Evolutionary conservation across 1,140 invertebrate species (phyloP), one percentile per base, ranked within the genome.

Genomic region (Brachionus calyciflorus): DNA sequence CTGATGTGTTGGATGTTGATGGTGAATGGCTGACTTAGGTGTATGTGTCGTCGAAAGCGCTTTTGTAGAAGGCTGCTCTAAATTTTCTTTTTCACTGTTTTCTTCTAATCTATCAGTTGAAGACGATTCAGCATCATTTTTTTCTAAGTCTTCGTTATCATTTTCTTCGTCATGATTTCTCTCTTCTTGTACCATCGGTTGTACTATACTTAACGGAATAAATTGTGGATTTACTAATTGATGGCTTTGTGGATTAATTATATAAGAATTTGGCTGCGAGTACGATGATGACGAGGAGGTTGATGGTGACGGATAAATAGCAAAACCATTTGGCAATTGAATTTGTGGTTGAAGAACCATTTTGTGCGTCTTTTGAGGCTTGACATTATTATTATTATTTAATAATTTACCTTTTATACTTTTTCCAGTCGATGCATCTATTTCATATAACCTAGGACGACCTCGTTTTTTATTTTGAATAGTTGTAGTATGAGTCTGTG

Each of bases 401-500:
- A 70, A 33, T n/a, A 51, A 21, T 40, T 55, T 73, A 2, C 51
- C 51, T 24, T 73, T 73, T 10, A 51, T 73, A 14, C 46, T 49
- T 10, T 73, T 73, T 21, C 51, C 69, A 33, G 69, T 51, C n/a
- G 30, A 9, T 3, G 69, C 28, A 30, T 73, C 37, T 9, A 51
- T 17, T 6, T 19, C 69, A 17, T 73, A 73, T 21, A 73, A 21
- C 3, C 69, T 17, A 4, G 69, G 69, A 14, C 69, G 19, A 37
- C 69, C 69, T 21, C 69, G 46, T 41, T 73, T 73, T 53, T 73
- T 73, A 33, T 44, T 65, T n/a, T 65, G 60, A 14, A 9, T 24
- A 21, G 19, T 19, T 37, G 60, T 5, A 21, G 19, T 41, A 2
- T 3, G 1, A 0, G 17, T 24, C 2, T 14, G 7, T 10, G 17